Conservation (phyloP, 92 coral and sea anemone species). For the Montipora capitata region DNA sequence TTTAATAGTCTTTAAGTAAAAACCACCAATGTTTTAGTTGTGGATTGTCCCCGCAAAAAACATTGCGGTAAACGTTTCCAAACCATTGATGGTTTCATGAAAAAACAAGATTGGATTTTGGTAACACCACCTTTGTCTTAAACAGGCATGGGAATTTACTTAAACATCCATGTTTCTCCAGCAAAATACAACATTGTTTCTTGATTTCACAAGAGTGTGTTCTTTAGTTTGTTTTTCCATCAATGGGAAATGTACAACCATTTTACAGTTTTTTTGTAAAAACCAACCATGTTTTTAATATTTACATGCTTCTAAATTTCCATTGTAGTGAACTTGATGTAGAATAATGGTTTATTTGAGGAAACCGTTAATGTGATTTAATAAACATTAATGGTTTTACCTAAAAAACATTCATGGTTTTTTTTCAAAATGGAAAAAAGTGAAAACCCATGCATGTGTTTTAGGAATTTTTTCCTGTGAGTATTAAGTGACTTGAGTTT, state of each 20-base stretch:
- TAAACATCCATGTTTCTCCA: slow-evolving; percentile 1
- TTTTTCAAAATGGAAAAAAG: slow-evolving; percentile 1
- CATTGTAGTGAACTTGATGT: slow-evolving; percentile 26
- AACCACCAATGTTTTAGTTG: slow-evolving; percentile 14
- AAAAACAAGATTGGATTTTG: slow-evolving; percentile 4
- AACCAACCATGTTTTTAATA: not conserved
- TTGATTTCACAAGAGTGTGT: slow-evolving; percentile 23
- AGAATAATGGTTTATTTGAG: slow-evolving; percentile 10
- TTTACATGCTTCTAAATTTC: too few relatives aligned
- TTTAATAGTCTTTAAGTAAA: slow-evolving; percentile 4
- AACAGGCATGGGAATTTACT: not conserved
- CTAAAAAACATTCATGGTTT: slow-evolving; percentile 8
- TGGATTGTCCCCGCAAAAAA: slow-evolving; percentile 13
- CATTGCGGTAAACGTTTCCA: slow-evolving; percentile 6
- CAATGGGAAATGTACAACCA: slow-evolving; percentile 16
- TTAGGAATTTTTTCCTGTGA: slow-evolving; percentile 2
- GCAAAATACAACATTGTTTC: slow-evolving; percentile 14
- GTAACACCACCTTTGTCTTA: slow-evolving; percentile 6
- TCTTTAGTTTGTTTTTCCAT: slow-evolving; percentile 15
- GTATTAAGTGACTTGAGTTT: too few relatives aligned
- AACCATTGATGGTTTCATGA: slow-evolving; percentile 9
- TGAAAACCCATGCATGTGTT: not conserved
- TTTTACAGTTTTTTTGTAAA: not conserved
- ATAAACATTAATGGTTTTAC: slow-evolving; percentile 1
- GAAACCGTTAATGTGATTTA: not conserved